A percentile compares a stretch with the other conserved stretches of the same genome.
phyloP scores from a whole-genome alignment of 2,888 invertebrate genomes.

The Agriotes lineatus region DNA sequence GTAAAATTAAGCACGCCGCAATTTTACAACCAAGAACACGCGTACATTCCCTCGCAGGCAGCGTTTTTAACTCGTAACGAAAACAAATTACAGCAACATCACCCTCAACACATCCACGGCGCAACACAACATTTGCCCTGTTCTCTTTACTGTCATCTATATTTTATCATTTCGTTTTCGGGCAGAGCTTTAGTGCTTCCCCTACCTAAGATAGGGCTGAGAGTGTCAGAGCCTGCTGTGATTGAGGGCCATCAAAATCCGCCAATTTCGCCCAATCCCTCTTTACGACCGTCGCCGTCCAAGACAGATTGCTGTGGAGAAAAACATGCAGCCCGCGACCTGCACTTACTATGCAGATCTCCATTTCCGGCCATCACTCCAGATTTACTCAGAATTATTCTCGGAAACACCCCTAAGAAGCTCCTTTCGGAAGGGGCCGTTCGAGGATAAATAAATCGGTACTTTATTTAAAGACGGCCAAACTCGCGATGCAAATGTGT shows the following conservation, averaged over 20 bases:
- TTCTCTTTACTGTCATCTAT: slow-evolving; percentile 29
- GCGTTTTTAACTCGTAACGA: slow-evolving; percentile 26
- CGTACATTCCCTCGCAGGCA: not conserved
- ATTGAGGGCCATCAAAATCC: slow-evolving; percentile 63
- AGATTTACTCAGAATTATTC: slow-evolving; percentile 26
- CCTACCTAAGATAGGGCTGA: slow-evolving; percentile 39
- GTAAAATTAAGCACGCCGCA: not conserved
- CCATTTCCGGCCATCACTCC: slow-evolving; percentile 21
- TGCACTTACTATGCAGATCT: slow-evolving; percentile 37
- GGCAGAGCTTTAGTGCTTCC: slow-evolving; percentile 37
- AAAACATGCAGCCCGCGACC: slow-evolving; percentile 39
- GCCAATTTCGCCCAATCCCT: slow-evolving; percentile 59
- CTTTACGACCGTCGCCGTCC: slow-evolving; percentile 56
- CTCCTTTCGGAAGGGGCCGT: not conserved
- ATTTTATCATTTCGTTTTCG: slow-evolving; percentile 40
- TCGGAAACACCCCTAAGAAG: slow-evolving; percentile 1
- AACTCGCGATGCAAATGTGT: no score
- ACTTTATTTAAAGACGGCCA: no score
- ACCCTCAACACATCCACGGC: not conserved
- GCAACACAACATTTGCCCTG: slow-evolving; percentile 15
- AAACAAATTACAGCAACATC: slow-evolving; percentile 36
- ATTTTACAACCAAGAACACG: slow-evolving; percentile 9
- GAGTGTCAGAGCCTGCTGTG: slow-evolving; percentile 55
- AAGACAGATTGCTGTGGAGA: slow-evolving; percentile 55
- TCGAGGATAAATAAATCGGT: no score